Evolutionary conservation across 2,888 invertebrate species (phyloP).

Genomic region (Macaria notata): DNA sequence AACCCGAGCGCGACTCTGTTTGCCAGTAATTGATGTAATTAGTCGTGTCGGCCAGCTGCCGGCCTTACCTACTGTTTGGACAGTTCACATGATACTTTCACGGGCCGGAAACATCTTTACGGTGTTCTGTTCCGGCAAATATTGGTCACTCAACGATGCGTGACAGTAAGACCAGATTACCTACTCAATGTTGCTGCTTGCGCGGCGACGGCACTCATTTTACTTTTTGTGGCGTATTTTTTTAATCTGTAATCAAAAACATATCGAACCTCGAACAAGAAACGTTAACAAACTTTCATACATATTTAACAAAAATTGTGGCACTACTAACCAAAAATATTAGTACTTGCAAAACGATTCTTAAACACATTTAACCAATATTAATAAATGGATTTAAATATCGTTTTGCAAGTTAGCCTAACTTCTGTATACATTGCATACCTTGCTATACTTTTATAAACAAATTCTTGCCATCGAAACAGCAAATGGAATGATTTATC

Average conservation of each 20-base stretch:
- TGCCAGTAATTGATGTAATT: constrained; percentile 82
- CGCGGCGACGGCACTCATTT: constrained; percentile 2
- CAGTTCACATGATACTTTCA: constrained; percentile 78
- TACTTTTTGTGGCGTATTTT: not conserved
- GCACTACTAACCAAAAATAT: no score
- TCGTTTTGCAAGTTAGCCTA: no score
- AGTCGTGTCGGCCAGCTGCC: constrained; percentile 80
- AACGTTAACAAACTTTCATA: no score
- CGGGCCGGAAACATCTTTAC: constrained; percentile 76
- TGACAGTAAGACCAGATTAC: constrained; percentile 60
- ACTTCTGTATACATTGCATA: no score
- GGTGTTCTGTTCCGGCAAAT: constrained; percentile 75
- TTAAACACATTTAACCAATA: no score
- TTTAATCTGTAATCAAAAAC: not conserved
- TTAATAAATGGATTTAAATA: no score
- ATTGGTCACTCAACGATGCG: constrained; percentile 76
- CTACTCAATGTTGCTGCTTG: constrained; percentile 34
- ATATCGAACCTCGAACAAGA: no score
- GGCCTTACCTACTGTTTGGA: constrained; percentile 64
- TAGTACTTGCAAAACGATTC: no score
- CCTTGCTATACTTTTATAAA: no score
- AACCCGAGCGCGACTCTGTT: constrained; percentile 72
- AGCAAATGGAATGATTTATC: not conserved
- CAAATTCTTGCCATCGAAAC: no score
- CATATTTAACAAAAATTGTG: no score